Evolutionary conservation across 2,113 vertebrate species (phyloP), one percentile per base, ranked within the genome.

Genomic region (Xyliphius kryptos): DNA sequence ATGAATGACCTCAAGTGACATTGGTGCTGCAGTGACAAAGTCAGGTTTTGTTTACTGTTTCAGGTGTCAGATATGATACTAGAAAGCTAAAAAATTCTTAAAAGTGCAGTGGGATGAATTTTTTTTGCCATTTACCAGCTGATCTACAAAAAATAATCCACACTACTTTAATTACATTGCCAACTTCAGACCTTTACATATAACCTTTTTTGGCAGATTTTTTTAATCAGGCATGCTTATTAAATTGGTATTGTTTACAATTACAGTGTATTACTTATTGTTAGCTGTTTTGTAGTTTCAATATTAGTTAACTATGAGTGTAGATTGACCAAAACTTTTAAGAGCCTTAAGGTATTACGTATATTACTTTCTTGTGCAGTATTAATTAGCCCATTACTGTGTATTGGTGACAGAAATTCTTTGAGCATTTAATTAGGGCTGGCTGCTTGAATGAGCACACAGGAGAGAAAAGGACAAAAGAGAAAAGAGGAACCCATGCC

Each of bases 381-480:
- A 87, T 88, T 88, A 88, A 87, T 87, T 85, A 87, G 84, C 77
- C 81, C 79, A 85, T 87, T 87, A 86, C 82, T 85, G 80, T 81
- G 82, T 80, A 82, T 86, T 83, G 83, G 83, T 88, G 86, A 87
- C 79, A 77, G 82, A 80, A 80, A 85, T 57, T 84, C 84, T 87
- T 80, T 85, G 85, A 86, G 85, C 82, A 87, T 89, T 87, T 89
- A 87, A 89, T 89, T 87, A 87, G 84, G 82, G 80, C 82, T 76
- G 79, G 77, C 81, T 80, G 77, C 79, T 77, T 86, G 86, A 81
- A 85, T 82, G 82, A 87, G 81, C 79, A 83, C 85, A 83, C 83
- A 85, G 79, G 75, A 80, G 75, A 76, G 81, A 80, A 78, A 76
- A 80, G 75, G 76, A 75, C 69, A 50, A 26, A 22, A 43, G 51